These are phyloP conservation scores for Octopus bimaculoides DNA, from an alignment of 1,140 invertebrate genomes.

Conservation along the genomic window DNA sequence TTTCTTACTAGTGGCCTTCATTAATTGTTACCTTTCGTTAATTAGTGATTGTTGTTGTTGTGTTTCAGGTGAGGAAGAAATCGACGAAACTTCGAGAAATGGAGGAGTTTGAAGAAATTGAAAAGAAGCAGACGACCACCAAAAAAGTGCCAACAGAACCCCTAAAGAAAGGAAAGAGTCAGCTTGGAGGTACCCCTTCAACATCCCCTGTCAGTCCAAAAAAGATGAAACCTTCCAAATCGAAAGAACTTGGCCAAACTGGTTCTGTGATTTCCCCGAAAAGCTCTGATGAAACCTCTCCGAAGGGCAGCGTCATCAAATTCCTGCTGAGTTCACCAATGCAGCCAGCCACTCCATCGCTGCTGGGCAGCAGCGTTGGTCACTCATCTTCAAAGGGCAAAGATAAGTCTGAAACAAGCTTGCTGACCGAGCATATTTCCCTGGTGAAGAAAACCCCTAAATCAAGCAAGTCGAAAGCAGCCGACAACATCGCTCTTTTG, in stretches of 20 bases:
- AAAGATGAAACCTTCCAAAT: constrained; percentile 17
- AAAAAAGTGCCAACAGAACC: constrained; percentile 24
- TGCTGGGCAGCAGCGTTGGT: constrained; percentile 9
- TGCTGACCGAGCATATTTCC: background rate
- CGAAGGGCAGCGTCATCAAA: constrained; percentile 40
- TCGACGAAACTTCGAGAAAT: constrained; percentile 77
- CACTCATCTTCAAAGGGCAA: background rate
- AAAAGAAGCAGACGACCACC: constrained; percentile 54
- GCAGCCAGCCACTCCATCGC: constrained; percentile 24
- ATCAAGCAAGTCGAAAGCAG: background rate
- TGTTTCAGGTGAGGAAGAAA: constrained; percentile 76
- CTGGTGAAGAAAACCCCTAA: background rate
- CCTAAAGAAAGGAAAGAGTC: background rate
- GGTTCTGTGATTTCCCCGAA: constrained; percentile 6
- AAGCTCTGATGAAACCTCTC: constrained; percentile 10
- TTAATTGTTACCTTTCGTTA: no score
- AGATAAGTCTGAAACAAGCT: background rate
- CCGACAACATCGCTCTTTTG: background rate
- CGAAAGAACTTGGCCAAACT: constrained; percentile 12
- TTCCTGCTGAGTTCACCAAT: constrained; percentile 40
- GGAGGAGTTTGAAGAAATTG: constrained; percentile 87
- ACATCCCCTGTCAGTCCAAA: constrained; percentile 22
- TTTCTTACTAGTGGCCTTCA: no score
- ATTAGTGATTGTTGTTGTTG: no score
- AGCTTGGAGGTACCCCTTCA: constrained; percentile 13